Conservation (phyloP, 1,140 invertebrate genomes). For the Atta texana region DNA sequence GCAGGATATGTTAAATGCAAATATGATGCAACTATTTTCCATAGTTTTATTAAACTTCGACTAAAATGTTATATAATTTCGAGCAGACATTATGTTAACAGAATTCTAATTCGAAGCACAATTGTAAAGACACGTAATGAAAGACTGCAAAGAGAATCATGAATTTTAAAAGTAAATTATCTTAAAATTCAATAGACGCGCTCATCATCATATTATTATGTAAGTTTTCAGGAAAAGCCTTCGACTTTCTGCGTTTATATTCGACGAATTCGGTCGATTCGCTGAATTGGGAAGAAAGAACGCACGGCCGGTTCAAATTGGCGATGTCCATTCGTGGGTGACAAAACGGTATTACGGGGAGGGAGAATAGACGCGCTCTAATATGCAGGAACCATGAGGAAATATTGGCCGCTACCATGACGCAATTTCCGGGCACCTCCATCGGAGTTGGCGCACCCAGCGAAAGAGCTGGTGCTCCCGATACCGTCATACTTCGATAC, state of each 20-base stretch:
- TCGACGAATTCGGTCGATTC: constrained; percentile 18
- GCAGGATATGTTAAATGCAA: constrained; percentile 9
- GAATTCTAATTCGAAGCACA: constrained; percentile 8
- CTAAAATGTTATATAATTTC: constrained; percentile 15
- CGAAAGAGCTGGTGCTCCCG: constrained; percentile 59
- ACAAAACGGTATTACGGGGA: not conserved
- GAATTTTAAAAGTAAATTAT: constrained; percentile 14
- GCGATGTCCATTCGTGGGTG: constrained; percentile 47
- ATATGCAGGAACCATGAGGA: constrained; percentile 73
- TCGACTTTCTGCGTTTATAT: constrained; percentile 19
- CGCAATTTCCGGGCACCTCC: constrained; percentile 78
- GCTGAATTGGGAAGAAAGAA: constrained; percentile 33
- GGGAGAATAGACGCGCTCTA: constrained; percentile 40
- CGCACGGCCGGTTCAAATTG: constrained; percentile 25
- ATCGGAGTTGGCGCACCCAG: constrained; percentile 76
- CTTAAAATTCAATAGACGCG: not conserved
- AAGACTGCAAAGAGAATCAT: not conserved
- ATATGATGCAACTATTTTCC: no score
- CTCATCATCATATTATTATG: not conserved
- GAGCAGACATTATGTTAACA: not conserved
- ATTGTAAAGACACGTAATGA: not conserved
- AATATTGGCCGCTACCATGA: constrained; percentile 72
- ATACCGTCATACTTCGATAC: constrained; percentile 3
- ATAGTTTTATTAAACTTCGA: not conserved
- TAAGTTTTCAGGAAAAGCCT: not conserved